A percentile compares a stretch with the other conserved stretches of the same genome.
Conservation (phyloP, 2,888 invertebrate genomes). For the Drosophila parthenogenetica region DNA sequence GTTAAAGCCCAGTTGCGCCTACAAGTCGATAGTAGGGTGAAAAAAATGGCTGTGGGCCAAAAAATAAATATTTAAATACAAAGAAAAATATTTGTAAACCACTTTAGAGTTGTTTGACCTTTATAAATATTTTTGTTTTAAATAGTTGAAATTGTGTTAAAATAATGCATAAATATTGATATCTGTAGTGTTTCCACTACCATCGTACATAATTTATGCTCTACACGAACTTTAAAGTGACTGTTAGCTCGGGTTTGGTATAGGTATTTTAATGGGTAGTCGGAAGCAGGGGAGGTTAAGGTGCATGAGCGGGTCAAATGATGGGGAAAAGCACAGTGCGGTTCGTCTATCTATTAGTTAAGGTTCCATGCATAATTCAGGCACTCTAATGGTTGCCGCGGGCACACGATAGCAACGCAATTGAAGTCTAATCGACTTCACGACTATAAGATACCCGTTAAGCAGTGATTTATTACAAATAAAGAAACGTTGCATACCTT, state of each 20-base stretch:
- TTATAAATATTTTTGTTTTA: constrained; percentile 7
- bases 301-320: neutral
- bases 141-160: constrained; percentile 9
- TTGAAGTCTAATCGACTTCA: neutral
- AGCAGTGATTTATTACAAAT: too few species aligned
- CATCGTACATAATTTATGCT: constrained; percentile 24
- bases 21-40: neutral
- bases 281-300: neutral
- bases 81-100: neutral
- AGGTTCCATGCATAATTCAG: constrained; percentile 49
- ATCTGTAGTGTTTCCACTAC: constrained; percentile 1
- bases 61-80: neutral
- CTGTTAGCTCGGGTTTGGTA: neutral
- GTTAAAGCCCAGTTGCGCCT: neutral
- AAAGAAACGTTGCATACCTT: constrained; percentile 2
- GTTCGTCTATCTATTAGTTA: constrained; percentile 47
- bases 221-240: constrained; percentile 22
- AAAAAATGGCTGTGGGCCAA: neutral
- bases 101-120: neutral
- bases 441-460: neutral
- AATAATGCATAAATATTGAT: constrained; percentile 15
- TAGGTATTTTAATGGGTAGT: neutral
- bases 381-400: constrained; percentile 45
- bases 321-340: constrained; percentile 6
- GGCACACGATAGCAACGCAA: constrained; percentile 10